These are phyloP conservation scores for Tribolium freemani DNA, from an alignment of 2,888 invertebrate species.

Conservation along the genomic window DNA sequence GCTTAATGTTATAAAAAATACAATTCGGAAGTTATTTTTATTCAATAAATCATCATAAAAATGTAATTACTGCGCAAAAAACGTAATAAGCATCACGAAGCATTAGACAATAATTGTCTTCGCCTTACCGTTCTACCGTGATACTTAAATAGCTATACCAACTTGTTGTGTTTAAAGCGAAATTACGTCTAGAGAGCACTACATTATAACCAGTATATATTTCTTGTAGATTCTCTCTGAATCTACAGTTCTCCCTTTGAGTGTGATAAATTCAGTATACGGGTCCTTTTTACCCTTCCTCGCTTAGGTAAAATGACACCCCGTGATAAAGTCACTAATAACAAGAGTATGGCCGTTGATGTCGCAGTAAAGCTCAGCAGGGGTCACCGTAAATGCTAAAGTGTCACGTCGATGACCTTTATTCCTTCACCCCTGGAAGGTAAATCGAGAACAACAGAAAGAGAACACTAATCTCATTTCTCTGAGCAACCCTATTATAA, in stretches of 20 bases:
- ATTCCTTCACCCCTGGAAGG: not conserved
- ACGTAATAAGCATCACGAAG: no score
- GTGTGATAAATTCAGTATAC: not conserved
- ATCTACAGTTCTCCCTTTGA: not conserved
- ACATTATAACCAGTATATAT: no score
- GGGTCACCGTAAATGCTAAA: not conserved
- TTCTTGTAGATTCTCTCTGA: no score
- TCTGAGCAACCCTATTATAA: not conserved
- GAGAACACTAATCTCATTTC: constrained; percentile 5
- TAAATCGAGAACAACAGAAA: not conserved
- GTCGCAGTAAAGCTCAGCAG: not conserved
- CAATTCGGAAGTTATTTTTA: no score
- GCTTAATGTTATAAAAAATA: no score
- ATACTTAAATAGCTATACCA: no score
- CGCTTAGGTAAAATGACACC: constrained; percentile 3
- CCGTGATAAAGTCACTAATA: constrained; percentile 3
- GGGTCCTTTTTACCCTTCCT: not conserved
- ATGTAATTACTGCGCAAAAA: no score
- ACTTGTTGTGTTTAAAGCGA: no score
- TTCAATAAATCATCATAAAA: no score
- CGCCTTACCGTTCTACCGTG: no score
- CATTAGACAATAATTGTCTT: no score
- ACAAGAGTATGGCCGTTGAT: not conserved
- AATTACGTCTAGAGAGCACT: no score
- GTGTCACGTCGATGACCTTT: constrained; percentile 3